These are phyloP conservation scores for Hemibagrus guttatus DNA, from an alignment of 2,797 vertebrate species.

Conservation along the genomic window DNA sequence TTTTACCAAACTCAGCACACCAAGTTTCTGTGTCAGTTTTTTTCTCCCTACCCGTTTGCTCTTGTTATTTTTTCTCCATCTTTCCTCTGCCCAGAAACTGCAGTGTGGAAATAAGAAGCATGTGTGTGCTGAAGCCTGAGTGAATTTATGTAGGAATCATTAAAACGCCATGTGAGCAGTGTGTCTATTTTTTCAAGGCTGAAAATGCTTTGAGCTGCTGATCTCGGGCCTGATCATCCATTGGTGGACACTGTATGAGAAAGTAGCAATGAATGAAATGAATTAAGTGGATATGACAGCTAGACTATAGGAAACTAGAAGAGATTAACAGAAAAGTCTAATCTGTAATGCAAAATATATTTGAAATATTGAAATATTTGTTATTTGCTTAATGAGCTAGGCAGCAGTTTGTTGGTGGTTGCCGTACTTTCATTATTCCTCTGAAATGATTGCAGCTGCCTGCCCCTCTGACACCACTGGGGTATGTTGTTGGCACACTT, in stretches of 20 bases:
- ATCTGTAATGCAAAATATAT: not conserved
- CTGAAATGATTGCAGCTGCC: not conserved
- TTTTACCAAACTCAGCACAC: conserved; percentile 24
- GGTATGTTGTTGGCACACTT: too few species aligned
- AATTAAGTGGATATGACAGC: not conserved
- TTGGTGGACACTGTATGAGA: not conserved
- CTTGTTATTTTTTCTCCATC: conserved; percentile 13
- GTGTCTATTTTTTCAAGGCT: not conserved
- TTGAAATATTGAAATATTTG: not conserved
- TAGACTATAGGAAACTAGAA: not conserved
- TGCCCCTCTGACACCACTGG: not conserved
- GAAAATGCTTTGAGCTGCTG: conserved; percentile 12
- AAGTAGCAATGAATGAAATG: not conserved
- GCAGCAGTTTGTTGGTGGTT: not conserved
- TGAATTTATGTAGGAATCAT: conserved; percentile 54
- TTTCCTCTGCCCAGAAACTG: not conserved
- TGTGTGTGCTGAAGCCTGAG: conserved; percentile 50
- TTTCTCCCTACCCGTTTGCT: not conserved
- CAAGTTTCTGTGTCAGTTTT: not conserved
- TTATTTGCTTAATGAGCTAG: not conserved
- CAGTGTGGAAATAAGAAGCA: conserved; percentile 45
- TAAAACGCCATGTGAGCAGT: conserved; percentile 53
- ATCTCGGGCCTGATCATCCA: conserved; percentile 9
- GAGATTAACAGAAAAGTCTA: not conserved
- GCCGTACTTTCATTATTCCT: not conserved